Evolutionary conservation across 2,888 invertebrate genomes (phyloP).

Genomic region (Apodemia mormo): DNA sequence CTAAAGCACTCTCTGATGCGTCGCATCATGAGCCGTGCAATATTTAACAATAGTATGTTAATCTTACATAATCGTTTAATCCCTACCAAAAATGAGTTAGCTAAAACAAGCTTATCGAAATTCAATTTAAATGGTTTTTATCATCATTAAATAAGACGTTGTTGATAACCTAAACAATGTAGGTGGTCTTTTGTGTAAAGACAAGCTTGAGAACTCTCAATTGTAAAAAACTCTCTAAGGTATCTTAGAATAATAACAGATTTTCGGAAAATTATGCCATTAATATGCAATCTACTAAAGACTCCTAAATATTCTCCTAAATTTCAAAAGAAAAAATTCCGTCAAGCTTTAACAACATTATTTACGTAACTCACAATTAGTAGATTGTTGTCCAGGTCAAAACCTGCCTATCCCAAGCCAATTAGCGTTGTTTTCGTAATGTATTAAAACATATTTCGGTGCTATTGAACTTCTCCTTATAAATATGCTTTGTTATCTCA

Average conservation of each 20-base stretch:
- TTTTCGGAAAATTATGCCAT: not conserved
- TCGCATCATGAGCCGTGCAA: slow-evolving; percentile 17
- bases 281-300: not conserved
- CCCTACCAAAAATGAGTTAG: no score
- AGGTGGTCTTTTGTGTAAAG: slow-evolving; percentile 5
- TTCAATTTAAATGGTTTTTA: no score
- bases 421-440: slow-evolving; percentile 4
- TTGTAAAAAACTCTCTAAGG: not conserved
- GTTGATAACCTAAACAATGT: not conserved
- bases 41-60: not conserved
- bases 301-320: no score
- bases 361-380: not conserved
- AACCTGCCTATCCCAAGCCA: slow-evolving; percentile 4
- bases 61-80: no score
- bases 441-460: not conserved
- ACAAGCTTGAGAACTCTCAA: slow-evolving; percentile 1
- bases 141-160: no score
- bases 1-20: slow-evolving; percentile 23
- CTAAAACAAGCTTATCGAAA: no score
- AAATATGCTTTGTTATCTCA: no score
- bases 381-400: not conserved
- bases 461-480: not conserved
- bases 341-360: not conserved
- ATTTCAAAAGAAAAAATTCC: not conserved
- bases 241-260: not conserved